Conservation (phyloP, 2,113 vertebrate genomes). For the Nothobranchius kuhntae region DNA sequence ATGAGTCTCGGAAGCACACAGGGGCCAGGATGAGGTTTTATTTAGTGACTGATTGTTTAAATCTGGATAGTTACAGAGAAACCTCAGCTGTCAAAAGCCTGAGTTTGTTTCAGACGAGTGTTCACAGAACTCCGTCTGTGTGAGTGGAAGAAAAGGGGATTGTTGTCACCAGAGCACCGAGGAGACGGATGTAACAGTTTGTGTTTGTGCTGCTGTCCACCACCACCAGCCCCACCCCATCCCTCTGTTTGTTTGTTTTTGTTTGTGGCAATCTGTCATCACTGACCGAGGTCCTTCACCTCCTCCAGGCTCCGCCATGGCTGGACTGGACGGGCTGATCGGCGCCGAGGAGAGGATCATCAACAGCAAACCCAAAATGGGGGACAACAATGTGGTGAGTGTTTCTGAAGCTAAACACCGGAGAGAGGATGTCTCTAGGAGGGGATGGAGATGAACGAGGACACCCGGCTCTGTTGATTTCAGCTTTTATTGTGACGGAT, state of each 20-base stretch:
- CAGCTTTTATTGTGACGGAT: conserved; percentile 36
- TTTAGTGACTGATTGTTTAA: background rate
- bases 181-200: conserved; percentile 23
- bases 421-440: background rate
- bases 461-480: conserved; percentile 42
- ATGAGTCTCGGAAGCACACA: too few relatives aligned
- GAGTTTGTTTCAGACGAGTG: conserved; percentile 30
- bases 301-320: conserved; percentile 89
- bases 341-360: conserved; percentile 92
- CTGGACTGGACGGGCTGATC: conserved; percentile 87
- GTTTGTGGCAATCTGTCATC: conserved; percentile 14
- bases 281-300: conserved; percentile 34
- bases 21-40: background rate
- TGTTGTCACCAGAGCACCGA: conserved; percentile 56
- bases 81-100: conserved; percentile 22
- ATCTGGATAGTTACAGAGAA: conserved; percentile 22
- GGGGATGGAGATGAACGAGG: conserved; percentile 11
- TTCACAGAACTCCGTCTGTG: conserved; percentile 50
- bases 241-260: conserved; percentile 2
- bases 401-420: conserved; percentile 11
- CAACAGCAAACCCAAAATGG: conserved; percentile 91
- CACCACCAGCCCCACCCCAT: conserved; percentile 34
- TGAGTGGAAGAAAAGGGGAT: conserved; percentile 58
- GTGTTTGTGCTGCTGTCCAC: conserved; percentile 43
- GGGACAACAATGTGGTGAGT: conserved; percentile 88